Base-by-base conservation (phyloP, 2,888 invertebrate species). In the Epinotia ramella region DNA sequence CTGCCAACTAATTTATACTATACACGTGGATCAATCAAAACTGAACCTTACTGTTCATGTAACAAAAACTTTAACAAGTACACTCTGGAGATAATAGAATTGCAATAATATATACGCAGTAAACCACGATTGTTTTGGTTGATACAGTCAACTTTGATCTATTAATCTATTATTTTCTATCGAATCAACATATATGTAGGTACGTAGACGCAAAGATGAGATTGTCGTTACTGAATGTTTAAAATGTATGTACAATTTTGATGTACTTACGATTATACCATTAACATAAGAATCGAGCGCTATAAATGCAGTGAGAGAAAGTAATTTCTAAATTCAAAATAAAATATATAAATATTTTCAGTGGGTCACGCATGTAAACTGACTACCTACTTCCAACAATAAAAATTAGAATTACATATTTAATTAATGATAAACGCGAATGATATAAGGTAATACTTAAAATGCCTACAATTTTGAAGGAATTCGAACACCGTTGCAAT, bases 1-100 rank as follows among this genome's bases (percentile, higher is more conserved):
- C 80, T 80, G 66, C 82, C 83, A 83, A 80, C 87, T 84, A 79
- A 84, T 78, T 81, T 79, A 82, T 77, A 72, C 71, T 70, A 77
- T 72, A 77, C 56, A 75, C 71, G 68, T 66, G 70, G 71, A 73
- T 75, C 64, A 64, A 62, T 73, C 68, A 73, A 65, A 74, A 49
- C 12, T 73, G n/a, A 9, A 60, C 59, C 46, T 11, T 66, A 66
- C 6, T 46, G 1, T 3, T 18, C 16, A 4, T 2, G 18, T 0
- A 16, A n/a, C 18, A 44, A 72, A 5, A 44, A n/a, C n/a, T 6
- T 24, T 28, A 40, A 44, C 24, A 24, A 59, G 3, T 44, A 16
- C 68, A 68, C 57, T 44, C 13, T 20, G 11, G 44, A 44, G 57
- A 59, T 68, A 57, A 68, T 44, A 44, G 16, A 44, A 44, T 9